A percentile compares a stretch with the other conserved stretches of the same genome.
Evolutionary conservation across 2,888 invertebrate genomes (phyloP).

Genomic region (Muschampia staudingeri): DNA sequence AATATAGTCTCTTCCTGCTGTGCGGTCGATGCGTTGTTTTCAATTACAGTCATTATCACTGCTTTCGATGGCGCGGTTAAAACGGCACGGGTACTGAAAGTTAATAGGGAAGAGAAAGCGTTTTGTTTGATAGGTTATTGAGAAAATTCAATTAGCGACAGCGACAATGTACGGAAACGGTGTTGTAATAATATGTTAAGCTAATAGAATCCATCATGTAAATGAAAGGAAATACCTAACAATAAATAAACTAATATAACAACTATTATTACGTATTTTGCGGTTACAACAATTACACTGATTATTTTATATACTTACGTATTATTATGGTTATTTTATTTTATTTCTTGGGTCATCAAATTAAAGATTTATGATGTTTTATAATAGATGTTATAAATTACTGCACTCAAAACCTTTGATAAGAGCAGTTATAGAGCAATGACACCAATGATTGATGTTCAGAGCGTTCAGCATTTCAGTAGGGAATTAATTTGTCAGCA

Average conservation of each 20-base stretch:
- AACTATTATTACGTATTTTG: too few species aligned
- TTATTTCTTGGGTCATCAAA: not conserved
- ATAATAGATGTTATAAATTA: not conserved
- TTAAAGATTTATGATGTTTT: not conserved
- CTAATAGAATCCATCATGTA: too few species aligned
- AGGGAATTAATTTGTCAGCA: not conserved
- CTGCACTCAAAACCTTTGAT: not conserved
- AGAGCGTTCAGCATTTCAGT: not conserved
- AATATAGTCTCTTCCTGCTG: constrained; percentile 77
- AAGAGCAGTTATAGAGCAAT: not conserved
- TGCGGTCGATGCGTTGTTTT: constrained; percentile 49
- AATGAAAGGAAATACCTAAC: too few species aligned
- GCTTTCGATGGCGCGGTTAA: constrained; percentile 37
- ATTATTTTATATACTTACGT: too few species aligned
- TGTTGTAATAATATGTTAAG: too few species aligned
- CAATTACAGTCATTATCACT: constrained; percentile 39
- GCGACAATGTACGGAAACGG: too few species aligned
- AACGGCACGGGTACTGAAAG: constrained; percentile 20
- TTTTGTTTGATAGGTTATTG: not conserved
- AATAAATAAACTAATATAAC: too few species aligned
- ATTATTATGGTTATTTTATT: too few species aligned
- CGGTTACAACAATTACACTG: too few species aligned
- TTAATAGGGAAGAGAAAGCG: constrained; percentile 38
- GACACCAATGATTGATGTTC: not conserved
- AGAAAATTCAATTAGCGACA: not conserved